These are phyloP conservation scores for Lasiommata megera DNA, from an alignment of 2,888 invertebrate species.

Conservation along the genomic window DNA sequence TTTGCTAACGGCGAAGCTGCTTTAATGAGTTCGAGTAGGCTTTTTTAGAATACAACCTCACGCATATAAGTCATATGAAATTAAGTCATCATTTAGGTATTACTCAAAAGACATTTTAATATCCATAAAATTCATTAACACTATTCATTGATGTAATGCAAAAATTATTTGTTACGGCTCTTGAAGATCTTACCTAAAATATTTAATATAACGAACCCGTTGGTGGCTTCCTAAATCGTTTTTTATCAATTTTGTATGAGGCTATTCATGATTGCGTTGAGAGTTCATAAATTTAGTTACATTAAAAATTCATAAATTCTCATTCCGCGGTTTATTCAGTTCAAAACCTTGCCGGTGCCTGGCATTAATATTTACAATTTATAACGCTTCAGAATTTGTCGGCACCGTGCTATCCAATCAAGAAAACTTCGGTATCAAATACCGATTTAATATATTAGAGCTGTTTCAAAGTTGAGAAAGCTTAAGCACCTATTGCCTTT, in stretches of 20 bases:
- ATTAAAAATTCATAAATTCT: conserved; percentile 15
- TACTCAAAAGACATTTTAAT: too few relatives aligned
- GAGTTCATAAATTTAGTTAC: conserved; percentile 15
- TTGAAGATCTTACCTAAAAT: conserved; percentile 5
- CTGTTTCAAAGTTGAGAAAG: neutral
- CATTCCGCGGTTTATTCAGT: neutral
- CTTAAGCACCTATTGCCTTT: neutral
- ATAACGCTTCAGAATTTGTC: neutral
- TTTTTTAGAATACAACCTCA: too few relatives aligned
- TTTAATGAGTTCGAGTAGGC: too few relatives aligned
- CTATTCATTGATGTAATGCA: too few relatives aligned
- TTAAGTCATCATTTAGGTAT: too few relatives aligned
- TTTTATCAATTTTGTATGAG: conserved; percentile 31
- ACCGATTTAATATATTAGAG: neutral
- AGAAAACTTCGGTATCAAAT: neutral
- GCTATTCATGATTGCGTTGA: conserved; percentile 27
- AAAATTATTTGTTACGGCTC: too few relatives aligned
- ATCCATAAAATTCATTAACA: too few relatives aligned
- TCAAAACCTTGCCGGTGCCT: neutral
- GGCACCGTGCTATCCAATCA: neutral
- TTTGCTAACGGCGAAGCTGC: too few relatives aligned
- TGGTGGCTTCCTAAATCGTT: conserved; percentile 24
- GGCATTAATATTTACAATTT: neutral
- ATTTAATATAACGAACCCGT: conserved; percentile 14
- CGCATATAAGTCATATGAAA: too few relatives aligned